Conservation (phyloP, 53 echinoderm and acorn worm species). For the Temnopleurus reevesii region DNA sequence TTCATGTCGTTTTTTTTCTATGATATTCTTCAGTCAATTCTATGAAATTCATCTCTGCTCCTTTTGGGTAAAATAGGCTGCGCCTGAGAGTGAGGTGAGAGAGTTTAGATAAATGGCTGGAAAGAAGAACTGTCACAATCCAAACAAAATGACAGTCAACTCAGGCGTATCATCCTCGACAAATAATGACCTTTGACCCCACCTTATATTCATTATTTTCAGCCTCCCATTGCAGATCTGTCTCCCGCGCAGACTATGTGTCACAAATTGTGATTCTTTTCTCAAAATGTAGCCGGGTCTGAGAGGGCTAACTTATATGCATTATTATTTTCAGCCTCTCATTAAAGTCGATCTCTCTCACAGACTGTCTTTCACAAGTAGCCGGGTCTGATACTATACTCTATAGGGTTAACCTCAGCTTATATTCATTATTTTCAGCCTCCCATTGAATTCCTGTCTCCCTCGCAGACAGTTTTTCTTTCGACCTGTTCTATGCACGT, state of each 20-base stretch:
- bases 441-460: not conserved
- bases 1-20: no score
- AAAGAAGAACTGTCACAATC: slow-evolving; percentile 50
- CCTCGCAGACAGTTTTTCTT: not conserved
- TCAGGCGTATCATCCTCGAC: slow-evolving; percentile 39
- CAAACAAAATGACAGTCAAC: slow-evolving; percentile 50
- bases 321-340: no score
- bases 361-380: no score
- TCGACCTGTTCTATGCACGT: no score
- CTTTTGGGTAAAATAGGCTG: not conserved
- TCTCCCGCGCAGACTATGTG: not conserved
- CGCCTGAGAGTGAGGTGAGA: slow-evolving; percentile 11
- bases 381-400: no score
- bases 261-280: no score
- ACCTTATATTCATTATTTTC: slow-evolving; percentile 12
- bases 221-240: not conserved
- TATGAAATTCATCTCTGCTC: no score
- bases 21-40: no score
- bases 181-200: slow-evolving; percentile 44
- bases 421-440: slow-evolving; percentile 9
- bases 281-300: no score
- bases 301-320: no score
- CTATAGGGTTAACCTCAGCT: slow-evolving; percentile 28
- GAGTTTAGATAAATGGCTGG: slow-evolving; percentile 55
- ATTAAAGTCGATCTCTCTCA: no score